These are phyloP conservation scores for Parazoanthus swiftii DNA, from an alignment of 92 coral and sea anemone species.

Conservation along the genomic window DNA sequence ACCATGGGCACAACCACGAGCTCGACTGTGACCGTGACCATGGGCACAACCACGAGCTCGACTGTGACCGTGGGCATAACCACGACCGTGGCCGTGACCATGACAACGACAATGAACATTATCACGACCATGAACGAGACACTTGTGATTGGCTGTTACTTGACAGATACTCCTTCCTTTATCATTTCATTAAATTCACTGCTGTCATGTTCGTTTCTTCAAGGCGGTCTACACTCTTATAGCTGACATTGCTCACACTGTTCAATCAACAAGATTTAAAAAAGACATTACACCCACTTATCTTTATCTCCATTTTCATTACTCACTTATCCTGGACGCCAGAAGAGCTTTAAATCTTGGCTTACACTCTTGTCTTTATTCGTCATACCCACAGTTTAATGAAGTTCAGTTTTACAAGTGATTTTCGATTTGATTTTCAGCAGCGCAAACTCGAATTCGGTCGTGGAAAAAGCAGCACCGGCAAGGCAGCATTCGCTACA, in stretches of 20 bases:
- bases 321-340: not conserved
- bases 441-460: conserved; percentile 19
- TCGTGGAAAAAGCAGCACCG: conserved; percentile 63
- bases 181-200: too few species aligned
- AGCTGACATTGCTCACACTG: too few species aligned
- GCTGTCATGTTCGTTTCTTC: too few species aligned
- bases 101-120: not conserved
- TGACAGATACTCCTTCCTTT: not conserved
- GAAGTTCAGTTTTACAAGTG: not conserved
- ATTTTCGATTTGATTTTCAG: conserved; percentile 35
- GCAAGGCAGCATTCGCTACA: conserved; percentile 76
- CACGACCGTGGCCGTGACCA: not conserved
- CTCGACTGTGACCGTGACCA: too few species aligned
- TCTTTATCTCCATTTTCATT: not conserved
- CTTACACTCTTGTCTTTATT: too few species aligned
- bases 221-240: too few species aligned
- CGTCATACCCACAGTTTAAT: not conserved
- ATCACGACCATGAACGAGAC: not conserved
- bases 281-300: too few species aligned
- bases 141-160: not conserved
- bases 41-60: too few species aligned
- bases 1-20: too few species aligned
- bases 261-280: too few species aligned
- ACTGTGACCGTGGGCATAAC: too few species aligned
- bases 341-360: too few species aligned